phyloP scores from a whole-genome alignment of 2,888 invertebrate species.

The Phania funesta region DNA sequence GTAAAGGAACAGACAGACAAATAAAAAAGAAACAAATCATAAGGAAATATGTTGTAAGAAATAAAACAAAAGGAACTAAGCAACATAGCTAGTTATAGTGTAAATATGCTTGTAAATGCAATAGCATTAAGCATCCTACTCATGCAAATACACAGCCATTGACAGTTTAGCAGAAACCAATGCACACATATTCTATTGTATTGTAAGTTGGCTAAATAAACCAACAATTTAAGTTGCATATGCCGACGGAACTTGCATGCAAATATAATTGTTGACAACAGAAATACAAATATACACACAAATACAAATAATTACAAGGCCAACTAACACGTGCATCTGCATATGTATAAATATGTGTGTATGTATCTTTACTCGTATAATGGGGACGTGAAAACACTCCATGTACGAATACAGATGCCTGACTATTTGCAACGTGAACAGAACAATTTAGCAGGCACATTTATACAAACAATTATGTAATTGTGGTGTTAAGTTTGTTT shows the following conservation, averaged over 20 bases:
- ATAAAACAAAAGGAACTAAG: constrained; percentile 44
- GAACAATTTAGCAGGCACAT: constrained; percentile 57
- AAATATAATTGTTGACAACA: constrained; percentile 65
- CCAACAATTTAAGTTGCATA: constrained; percentile 51
- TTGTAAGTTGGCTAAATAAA: constrained; percentile 26
- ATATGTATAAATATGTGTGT: background rate
- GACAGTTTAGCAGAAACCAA: too few relatives aligned
- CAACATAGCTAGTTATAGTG: background rate
- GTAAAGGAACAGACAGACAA: background rate
- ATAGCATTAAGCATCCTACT: background rate
- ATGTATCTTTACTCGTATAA: background rate
- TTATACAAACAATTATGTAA: constrained; percentile 38
- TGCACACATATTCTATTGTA: background rate
- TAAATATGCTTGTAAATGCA: background rate
- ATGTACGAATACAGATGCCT: background rate
- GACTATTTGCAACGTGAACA: constrained; percentile 61
- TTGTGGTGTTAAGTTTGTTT: constrained; percentile 2
- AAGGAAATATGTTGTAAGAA: constrained; percentile 21
- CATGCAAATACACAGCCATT: too few relatives aligned
- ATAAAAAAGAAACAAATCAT: too few relatives aligned
- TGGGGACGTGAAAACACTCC: background rate
- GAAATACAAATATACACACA: background rate
- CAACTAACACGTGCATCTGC: too few relatives aligned
- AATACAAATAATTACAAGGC: background rate
- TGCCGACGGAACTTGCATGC: constrained; percentile 42